A percentile compares a stretch with the other conserved stretches of the same genome.
These are phyloP conservation scores for Pseudobourletiella spinata DNA, from an alignment of 1,140 invertebrate genomes.

Conservation along the genomic window DNA sequence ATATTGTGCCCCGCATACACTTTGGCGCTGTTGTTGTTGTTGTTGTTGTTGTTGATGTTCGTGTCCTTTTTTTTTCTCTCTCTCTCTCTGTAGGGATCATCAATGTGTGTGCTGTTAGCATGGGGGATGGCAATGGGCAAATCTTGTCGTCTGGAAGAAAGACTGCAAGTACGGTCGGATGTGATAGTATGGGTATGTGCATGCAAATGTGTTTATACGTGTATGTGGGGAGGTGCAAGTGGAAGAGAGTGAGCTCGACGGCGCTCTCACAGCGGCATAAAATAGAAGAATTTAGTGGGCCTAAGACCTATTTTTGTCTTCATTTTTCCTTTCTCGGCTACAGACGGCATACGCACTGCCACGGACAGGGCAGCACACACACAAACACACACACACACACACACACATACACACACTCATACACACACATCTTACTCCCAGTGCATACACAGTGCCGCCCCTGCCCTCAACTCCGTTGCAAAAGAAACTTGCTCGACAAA, in stretches of 20 bases:
- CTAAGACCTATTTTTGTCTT: slow-evolving; percentile 27
- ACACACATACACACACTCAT: too few relatives aligned
- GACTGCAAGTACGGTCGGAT: slow-evolving; percentile 5
- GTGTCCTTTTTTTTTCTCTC: too few relatives aligned
- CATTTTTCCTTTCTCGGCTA: slow-evolving; percentile 24
- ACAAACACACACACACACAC: too few relatives aligned
- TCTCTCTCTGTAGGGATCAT: not conserved
- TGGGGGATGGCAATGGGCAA: slow-evolving; percentile 12
- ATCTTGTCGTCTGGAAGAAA: slow-evolving; percentile 20
- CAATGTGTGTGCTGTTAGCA: not conserved
- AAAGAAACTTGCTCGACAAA: too few relatives aligned
- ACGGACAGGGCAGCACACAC: too few relatives aligned
- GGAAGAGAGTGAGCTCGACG: not conserved
- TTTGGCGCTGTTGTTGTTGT: too few relatives aligned
- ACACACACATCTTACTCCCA: too few relatives aligned
- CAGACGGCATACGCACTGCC: too few relatives aligned
- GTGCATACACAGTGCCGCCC: not conserved
- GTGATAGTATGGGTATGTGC: too few relatives aligned
- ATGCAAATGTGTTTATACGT: too few relatives aligned
- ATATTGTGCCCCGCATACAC: too few relatives aligned
- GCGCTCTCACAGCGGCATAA: slow-evolving; percentile 15
- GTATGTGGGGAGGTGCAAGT: not conserved
- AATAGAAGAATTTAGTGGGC: slow-evolving; percentile 27
- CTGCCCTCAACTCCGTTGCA: not conserved
- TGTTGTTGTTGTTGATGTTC: too few relatives aligned